Conservation (phyloP, 2,888 invertebrate species). For the Rotaria macrura region DNA sequence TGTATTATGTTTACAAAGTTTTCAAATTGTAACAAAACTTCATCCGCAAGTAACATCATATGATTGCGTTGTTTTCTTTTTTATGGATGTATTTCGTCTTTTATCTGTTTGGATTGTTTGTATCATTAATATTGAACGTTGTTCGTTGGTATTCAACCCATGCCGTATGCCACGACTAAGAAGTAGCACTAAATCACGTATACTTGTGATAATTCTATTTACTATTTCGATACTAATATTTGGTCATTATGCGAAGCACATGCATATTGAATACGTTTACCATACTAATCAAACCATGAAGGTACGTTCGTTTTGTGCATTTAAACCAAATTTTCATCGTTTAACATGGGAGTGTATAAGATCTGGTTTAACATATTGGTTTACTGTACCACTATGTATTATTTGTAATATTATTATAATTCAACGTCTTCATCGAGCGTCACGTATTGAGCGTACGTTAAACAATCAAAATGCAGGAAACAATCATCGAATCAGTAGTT, state of each 20-base stretch:
- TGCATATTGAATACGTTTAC: neutral
- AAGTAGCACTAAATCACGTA: neutral
- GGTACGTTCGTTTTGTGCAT: neutral
- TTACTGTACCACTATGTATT: neutral
- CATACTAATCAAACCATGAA: neutral
- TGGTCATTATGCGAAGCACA: neutral
- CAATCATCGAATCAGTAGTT: no score
- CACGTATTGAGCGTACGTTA: neutral
- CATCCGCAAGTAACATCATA: neutral
- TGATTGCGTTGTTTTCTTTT: neutral
- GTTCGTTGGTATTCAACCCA: neutral
- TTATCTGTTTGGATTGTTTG: neutral
- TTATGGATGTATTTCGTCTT: neutral
- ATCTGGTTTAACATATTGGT: neutral
- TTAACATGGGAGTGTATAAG: neutral
- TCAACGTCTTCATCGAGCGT: neutral
- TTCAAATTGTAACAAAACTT: neutral
- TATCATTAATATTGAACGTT: conserved; percentile 14
- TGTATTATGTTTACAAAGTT: neutral
- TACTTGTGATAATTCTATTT: neutral
- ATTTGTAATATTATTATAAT: neutral
- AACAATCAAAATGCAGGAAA: no score
- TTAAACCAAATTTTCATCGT: neutral
- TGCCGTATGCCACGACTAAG: neutral
- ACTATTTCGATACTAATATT: neutral